Percentiles rank a stretch among this genome's conserved stretches.
These are phyloP conservation scores for Cettia cetti DNA, from an alignment of 2,113 vertebrate species.

Conservation along the genomic window DNA sequence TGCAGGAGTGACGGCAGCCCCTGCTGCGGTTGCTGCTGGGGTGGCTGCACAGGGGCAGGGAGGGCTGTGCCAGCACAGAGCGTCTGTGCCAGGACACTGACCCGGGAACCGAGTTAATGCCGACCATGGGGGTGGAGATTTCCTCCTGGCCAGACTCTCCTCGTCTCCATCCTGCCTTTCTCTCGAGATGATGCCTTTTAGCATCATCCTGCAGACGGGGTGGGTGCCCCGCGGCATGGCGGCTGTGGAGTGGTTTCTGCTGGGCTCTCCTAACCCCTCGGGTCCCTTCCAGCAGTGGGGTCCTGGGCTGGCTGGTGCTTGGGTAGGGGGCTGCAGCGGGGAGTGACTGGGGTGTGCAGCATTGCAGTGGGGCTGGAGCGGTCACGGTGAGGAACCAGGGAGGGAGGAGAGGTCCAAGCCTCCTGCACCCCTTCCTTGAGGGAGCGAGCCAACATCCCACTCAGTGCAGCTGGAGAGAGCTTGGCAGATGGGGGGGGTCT, in stretches of 20 bases:
- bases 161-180: background rate
- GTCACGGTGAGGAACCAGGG: rapidly evolving
- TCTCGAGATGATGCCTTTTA: background rate
- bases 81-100: background rate
- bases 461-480: background rate
- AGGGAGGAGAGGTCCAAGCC: background rate
- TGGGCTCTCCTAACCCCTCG: background rate
- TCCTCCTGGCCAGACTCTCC: background rate
- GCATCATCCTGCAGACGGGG: background rate
- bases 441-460: rapidly evolving
- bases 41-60: background rate
- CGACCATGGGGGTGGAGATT: background rate
- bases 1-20: background rate
- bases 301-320: rapidly evolving
- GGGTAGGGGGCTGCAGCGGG: rapidly evolving
- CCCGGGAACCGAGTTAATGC: background rate
- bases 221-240: background rate
- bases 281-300: background rate
- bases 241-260: background rate
- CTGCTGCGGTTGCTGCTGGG: background rate
- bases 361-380: background rate
- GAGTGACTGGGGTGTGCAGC: background rate
- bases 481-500: background rate
- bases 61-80: background rate
- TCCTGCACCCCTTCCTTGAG: background rate